These are phyloP conservation scores for rat (Rattus norvegicus) DNA, from an alignment of 2,113 vertebrate genomes.

Conservation along the genomic window DNA sequence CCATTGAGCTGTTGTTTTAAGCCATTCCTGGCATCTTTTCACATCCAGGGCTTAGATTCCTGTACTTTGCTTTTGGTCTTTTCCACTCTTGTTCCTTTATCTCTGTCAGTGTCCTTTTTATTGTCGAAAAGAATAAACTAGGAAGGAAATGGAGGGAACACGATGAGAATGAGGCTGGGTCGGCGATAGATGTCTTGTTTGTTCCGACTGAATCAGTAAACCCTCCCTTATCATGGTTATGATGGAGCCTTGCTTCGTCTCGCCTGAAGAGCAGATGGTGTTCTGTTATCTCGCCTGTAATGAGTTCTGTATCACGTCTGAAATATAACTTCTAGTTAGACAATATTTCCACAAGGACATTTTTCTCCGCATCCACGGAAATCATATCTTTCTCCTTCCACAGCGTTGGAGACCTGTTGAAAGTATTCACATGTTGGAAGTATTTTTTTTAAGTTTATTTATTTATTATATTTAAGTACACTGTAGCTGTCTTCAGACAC, in stretches of 20 bases:
- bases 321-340: slow-evolving; percentile 29
- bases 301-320: not conserved
- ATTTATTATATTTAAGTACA: too few relatives aligned
- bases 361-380: slow-evolving; percentile 25
- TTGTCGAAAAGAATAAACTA: not conserved
- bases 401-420: slow-evolving; percentile 13
- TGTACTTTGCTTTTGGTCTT: not conserved
- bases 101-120: not conserved
- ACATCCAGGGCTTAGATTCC: not conserved
- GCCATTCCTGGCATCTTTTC: not conserved
- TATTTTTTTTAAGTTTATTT: too few relatives aligned
- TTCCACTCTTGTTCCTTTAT: slow-evolving; percentile 6
- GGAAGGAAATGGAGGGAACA: slow-evolving; percentile 1
- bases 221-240: slow-evolving; percentile 11
- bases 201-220: not conserved
- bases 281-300: not conserved
- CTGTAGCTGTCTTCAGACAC: too few relatives aligned
- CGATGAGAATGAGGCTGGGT: not conserved
- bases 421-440: slow-evolving; percentile 59
- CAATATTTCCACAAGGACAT: not conserved
- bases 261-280: not conserved
- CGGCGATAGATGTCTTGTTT: not conserved
- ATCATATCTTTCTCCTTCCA: not conserved
- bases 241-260: slow-evolving; percentile 26
- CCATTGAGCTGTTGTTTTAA: too few relatives aligned